These are phyloP conservation scores for Caenorhabditis doughertyi DNA, from an alignment of 2,888 invertebrate species.

Conservation along the genomic window DNA sequence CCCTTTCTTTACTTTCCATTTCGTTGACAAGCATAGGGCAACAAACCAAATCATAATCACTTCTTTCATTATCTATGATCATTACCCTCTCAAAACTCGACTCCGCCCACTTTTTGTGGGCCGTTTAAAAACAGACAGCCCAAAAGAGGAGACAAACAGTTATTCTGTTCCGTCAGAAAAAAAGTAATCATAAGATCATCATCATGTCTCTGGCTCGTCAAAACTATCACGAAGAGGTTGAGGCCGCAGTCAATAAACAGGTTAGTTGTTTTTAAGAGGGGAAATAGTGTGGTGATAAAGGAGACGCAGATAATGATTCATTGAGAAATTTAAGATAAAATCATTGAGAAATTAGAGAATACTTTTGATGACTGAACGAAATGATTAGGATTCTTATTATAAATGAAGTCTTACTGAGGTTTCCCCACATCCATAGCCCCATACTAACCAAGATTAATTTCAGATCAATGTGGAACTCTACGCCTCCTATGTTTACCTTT, in stretches of 20 bases:
- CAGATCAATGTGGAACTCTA: slow-evolving; percentile 89
- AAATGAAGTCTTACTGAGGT: no score
- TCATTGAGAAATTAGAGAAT: no score
- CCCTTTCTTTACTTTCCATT: not conserved
- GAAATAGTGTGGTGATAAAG: not conserved
- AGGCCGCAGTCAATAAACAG: slow-evolving; percentile 82
- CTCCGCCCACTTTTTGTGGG: slow-evolving; percentile 11
- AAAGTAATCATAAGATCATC: no score
- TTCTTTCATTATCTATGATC: slow-evolving; percentile 17
- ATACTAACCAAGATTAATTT: slow-evolving; percentile 77
- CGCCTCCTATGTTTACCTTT: slow-evolving; percentile 88
- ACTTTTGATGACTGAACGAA: not conserved
- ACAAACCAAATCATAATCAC: slow-evolving; percentile 13
- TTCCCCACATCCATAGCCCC: no score
- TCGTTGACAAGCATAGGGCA: slow-evolving; percentile 12
- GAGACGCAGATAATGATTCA: no score
- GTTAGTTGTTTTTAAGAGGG: slow-evolving; percentile 58
- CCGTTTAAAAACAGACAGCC: slow-evolving; percentile 8
- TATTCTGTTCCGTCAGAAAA: slow-evolving; percentile 1
- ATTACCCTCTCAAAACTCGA: not conserved
- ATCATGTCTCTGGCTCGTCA: slow-evolving; percentile 73
- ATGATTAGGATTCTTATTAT: no score
- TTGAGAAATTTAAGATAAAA: no score
- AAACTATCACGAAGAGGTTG: slow-evolving; percentile 79
- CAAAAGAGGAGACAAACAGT: slow-evolving; percentile 20